Evolutionary conservation across 2,888 invertebrate genomes (phyloP), one percentile per base, ranked within the genome.

Genomic region (Aporophyla nigra): DNA sequence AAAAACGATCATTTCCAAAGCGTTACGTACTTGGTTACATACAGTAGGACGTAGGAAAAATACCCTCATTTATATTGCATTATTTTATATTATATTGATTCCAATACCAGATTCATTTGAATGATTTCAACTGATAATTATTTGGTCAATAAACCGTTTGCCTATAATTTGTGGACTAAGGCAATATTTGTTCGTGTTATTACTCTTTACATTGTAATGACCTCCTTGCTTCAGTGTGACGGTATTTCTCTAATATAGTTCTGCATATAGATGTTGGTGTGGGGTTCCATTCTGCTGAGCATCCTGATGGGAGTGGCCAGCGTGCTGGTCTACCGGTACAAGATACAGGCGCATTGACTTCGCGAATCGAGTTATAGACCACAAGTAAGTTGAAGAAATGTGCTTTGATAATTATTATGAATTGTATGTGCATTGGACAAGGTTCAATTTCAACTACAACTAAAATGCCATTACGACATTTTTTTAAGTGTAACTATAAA

Each of bases 301-400:
- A 93, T 97, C 73, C 97, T 97, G 71, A 97, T 98, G 86, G 97
- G 98, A 71, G 97, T 98, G 77, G 97, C 97, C 74, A 98, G 98
- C 83, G 97, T 98, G 73, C 97, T 98, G 70, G 97, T 98, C 75
- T 98, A 98, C 94, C 97, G 98, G 91, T 98, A 98, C 95, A 98
- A 98, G 96, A 91, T 94, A 83, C 95, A 96, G 88, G 83, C 92
- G 56, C 95, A 96, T 86, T 96, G 96, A 96, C 88, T 67, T 49
- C n/a, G 51, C 70, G 14, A 53, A 58, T 19, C 43, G 46, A 72
- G 56, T 70, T 65, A 66, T 74, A 84, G 40, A 86, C 78, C 61
- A 84, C 78, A 83, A 82, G 78, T 89, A 70, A 84, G 54, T 40
- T 43, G 9, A n/a, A 5, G 43, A 21, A 12, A 65, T 4, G 4